Evolutionary conservation across 2,113 vertebrate genomes (phyloP).

Genomic region (Microcebus lehilahytsara): DNA sequence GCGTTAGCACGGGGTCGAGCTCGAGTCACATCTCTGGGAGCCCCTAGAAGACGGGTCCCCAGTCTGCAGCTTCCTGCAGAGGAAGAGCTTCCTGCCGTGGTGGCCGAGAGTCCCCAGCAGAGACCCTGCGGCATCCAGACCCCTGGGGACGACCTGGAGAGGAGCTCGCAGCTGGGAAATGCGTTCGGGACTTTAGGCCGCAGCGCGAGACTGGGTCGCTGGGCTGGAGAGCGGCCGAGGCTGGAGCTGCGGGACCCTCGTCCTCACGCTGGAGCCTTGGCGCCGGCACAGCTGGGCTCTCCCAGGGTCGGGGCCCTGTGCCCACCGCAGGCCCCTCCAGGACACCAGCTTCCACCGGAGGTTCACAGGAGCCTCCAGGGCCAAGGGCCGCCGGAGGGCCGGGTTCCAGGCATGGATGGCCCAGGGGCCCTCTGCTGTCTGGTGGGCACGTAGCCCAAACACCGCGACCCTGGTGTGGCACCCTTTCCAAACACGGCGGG

Average conservation of each 20-base stretch:
- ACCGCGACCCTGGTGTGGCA: background rate
- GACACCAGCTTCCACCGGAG: rapidly evolving
- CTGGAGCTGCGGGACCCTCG: background rate
- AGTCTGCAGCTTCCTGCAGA: rapidly evolving
- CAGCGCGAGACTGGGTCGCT: rapidly evolving
- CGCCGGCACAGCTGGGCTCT: background rate
- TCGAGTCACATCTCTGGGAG: rapidly evolving
- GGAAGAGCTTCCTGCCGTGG: too few species aligned
- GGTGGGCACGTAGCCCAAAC: rapidly evolving
- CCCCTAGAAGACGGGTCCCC: background rate
- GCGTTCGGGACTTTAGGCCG: background rate
- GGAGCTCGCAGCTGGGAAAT: background rate
- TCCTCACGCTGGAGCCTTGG: background rate
- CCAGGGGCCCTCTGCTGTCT: rapidly evolving
- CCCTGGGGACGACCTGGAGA: background rate
- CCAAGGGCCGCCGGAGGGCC: rapidly evolving
- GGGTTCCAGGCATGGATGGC: rapidly evolving
- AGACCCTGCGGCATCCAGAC: background rate
- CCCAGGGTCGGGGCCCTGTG: background rate
- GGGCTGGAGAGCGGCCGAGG: too few species aligned
- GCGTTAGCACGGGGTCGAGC: background rate
- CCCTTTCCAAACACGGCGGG: background rate
- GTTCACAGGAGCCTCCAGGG: background rate
- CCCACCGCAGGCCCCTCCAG: rapidly evolving
- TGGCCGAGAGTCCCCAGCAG: background rate